Evolutionary conservation across 2,888 invertebrate species (phyloP).

Genomic region (Lamellibrachia satsuma): DNA sequence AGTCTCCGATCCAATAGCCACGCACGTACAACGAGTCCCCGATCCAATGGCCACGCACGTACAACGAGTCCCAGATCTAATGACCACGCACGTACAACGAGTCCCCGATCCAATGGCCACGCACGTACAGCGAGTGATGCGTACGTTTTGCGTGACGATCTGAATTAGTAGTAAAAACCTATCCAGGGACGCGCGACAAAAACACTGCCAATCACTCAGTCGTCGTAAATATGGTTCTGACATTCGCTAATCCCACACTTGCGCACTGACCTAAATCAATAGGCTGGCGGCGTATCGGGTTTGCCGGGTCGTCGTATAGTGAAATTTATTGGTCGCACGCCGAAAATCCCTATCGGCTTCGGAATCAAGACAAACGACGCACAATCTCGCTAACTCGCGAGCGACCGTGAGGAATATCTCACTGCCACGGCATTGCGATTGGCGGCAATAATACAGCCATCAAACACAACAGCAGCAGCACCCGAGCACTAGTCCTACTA

Average conservation of each 20-base stretch:
- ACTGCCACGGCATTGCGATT: not conserved
- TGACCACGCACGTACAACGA: no score
- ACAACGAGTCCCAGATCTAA: not conserved
- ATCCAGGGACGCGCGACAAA: not conserved
- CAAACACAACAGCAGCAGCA: not conserved
- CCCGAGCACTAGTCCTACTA: not conserved
- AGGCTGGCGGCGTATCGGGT: not conserved
- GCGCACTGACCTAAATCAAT: conserved; percentile 3
- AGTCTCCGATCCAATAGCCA: no score
- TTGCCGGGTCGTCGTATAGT: not conserved
- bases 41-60: not conserved
- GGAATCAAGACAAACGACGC: not conserved
- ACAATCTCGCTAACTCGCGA: not conserved
- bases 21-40: no score
- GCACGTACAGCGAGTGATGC: not conserved
- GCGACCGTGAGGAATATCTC: conserved; percentile 12
- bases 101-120: not conserved
- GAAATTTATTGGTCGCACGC: conserved; percentile 3
- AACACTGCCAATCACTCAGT: not conserved
- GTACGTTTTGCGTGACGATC: not conserved
- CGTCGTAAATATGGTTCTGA: not conserved
- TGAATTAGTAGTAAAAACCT: not conserved
- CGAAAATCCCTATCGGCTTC: not conserved
- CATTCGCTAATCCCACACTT: not conserved
- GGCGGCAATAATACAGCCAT: not conserved